Base-by-base conservation (phyloP, 2,888 invertebrate genomes). In the Melieria picta region DNA sequence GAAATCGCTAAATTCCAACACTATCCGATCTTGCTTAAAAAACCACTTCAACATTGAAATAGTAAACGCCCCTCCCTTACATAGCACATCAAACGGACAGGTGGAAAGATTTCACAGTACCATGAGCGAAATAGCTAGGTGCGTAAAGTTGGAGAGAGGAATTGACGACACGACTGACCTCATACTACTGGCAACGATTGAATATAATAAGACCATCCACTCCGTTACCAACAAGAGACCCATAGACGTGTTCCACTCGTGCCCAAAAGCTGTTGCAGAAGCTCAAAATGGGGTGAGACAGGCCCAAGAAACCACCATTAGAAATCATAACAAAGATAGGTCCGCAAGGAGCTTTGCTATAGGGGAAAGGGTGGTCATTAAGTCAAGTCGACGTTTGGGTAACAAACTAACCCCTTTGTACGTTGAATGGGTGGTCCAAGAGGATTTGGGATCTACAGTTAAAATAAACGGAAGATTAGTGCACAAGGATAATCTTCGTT, bases 1-100 rank as follows among this genome's bases (percentile, higher is more conserved):
- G 45, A 65, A 65, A 11, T 67, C 73, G 42, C 58, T 73, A 10
- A 72, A 67, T 52, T 75, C 73, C 6, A 16, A 71, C 11, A 71
- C 55, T 9, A 69, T 71, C 16, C 69, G 56, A 60, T 48, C 74
- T 57, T 45, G 60, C 7, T 62, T 9, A 30, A 30, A 30, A 30
- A 30, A 30, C 30, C 30, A 30, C 30, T 30, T 30, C 30, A 30
- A 30, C 30, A 30, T 30, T 30, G 30, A 30, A 30, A 30, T 30
- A 30, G 30, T 30, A 30, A 30, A 30, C 30, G 30, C 30, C 30
- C 30, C 30, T 30, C 30, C 30, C 2, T 30, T 30, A 30, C 30
- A 30, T 30, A 30, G 30, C 30, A 30, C 30, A 30, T 30, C 30
- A 30, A 30, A 30, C 30, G 30, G 30, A 30, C 30, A 30, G 30